These are phyloP conservation scores for Embidobia sp. DNA, from an alignment of 2,888 invertebrate genomes.

Conservation along the genomic window DNA sequence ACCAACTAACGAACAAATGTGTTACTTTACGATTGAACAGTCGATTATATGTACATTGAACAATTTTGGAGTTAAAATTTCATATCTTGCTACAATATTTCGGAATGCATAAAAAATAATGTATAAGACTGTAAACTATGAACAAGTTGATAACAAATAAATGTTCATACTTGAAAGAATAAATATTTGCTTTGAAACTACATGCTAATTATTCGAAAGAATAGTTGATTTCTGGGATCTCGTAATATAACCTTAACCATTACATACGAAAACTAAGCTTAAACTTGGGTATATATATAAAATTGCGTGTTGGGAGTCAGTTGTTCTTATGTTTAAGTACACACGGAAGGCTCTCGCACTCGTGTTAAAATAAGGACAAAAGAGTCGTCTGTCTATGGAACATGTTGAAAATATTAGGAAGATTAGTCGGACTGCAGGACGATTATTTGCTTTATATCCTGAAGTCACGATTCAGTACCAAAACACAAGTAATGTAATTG, in stretches of 20 bases:
- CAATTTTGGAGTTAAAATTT: too few relatives aligned
- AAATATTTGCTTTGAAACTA: not conserved
- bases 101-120: too few relatives aligned
- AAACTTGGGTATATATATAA: too few relatives aligned
- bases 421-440: slow-evolving; percentile 29
- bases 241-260: slow-evolving; percentile 29
- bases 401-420: slow-evolving; percentile 37
- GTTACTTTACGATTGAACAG: too few relatives aligned
- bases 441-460: slow-evolving; percentile 30
- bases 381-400: slow-evolving; percentile 31
- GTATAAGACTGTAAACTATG: too few relatives aligned
- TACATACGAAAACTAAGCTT: slow-evolving; percentile 15
- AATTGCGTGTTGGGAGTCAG: slow-evolving; percentile 44
- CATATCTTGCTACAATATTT: too few relatives aligned
- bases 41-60: too few relatives aligned
- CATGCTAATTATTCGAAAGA: not conserved
- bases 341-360: slow-evolving; percentile 30
- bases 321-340: slow-evolving; percentile 43
- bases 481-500: slow-evolving; percentile 32
- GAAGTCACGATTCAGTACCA: slow-evolving; percentile 34
- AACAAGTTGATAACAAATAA: too few relatives aligned
- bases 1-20: too few relatives aligned
- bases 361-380: slow-evolving; percentile 47
- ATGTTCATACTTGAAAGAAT: too few relatives aligned
- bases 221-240: slow-evolving; percentile 1